A percentile compares a stretch with the other conserved stretches of the same genome.
Evolutionary conservation across 2,113 vertebrate genomes (phyloP).

Genomic region (Ursus arctos): DNA sequence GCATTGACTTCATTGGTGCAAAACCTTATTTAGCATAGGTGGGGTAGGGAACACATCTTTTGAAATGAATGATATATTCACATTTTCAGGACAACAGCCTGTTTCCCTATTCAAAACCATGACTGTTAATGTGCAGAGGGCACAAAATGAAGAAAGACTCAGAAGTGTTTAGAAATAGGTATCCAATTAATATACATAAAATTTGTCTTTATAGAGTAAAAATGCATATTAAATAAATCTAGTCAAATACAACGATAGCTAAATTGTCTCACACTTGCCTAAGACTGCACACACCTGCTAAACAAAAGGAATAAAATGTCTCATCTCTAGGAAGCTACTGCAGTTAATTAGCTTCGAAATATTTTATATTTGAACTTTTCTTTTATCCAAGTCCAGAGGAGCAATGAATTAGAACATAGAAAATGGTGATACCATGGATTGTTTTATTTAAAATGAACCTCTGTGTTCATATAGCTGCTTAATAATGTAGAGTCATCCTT

Average conservation of each 20-base stretch:
- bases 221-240: slow-evolving; percentile 87
- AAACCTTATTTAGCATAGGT: slow-evolving; percentile 54
- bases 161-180: slow-evolving; percentile 75
- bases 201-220: slow-evolving; percentile 73
- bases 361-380: slow-evolving; percentile 84
- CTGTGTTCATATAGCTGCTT: slow-evolving; percentile 71
- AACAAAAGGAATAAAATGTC: slow-evolving; percentile 83
- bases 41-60: slow-evolving; percentile 1
- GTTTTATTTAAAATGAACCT: slow-evolving; percentile 82
- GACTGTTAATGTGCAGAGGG: slow-evolving; percentile 47
- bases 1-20: background rate
- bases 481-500: slow-evolving; percentile 42
- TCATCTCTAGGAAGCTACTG: slow-evolving; percentile 85
- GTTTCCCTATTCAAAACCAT: slow-evolving; percentile 69
- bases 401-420: slow-evolving; percentile 82
- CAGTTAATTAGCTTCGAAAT: slow-evolving; percentile 85
- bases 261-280: slow-evolving; percentile 85
- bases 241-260: slow-evolving; percentile 86
- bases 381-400: slow-evolving; percentile 80
- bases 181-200: slow-evolving; percentile 76
- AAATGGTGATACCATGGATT: slow-evolving; percentile 72
- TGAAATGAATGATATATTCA: slow-evolving; percentile 23
- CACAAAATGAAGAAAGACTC: slow-evolving; percentile 66
- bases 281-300: slow-evolving; percentile 85
- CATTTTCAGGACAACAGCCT: slow-evolving; percentile 52